Conservation (phyloP, 1,140 invertebrate genomes). For the Drosophila jambulina region DNA sequence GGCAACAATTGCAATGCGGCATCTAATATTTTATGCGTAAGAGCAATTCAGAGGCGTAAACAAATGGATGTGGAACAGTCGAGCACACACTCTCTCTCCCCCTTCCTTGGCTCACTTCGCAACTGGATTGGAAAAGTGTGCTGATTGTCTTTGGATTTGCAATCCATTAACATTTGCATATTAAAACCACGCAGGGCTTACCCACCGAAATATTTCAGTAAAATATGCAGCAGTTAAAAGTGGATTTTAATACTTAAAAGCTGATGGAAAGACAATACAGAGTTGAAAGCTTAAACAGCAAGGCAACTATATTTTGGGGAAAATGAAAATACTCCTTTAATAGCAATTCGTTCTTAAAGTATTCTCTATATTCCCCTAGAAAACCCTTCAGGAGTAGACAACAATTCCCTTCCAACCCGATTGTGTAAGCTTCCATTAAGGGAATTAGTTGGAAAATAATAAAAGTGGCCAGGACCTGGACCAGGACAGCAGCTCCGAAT, state of each 20-base stretch:
- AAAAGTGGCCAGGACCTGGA: conserved; percentile 28
- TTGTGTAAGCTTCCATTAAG: conserved; percentile 79
- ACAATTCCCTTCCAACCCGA: conserved; percentile 35
- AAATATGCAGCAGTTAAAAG: conserved; percentile 5
- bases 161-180: conserved; percentile 44
- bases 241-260: conserved; percentile 16
- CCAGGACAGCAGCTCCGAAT: conserved; percentile 38
- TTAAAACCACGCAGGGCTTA: conserved; percentile 9
- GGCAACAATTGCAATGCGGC: conserved; percentile 78
- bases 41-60: conserved; percentile 40
- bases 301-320: background rate
- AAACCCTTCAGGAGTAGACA: background rate
- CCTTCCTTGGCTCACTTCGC: conserved; percentile 6
- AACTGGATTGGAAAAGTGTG: conserved; percentile 19
- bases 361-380: background rate
- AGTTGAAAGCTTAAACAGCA: background rate
- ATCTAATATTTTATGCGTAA: conserved; percentile 83
- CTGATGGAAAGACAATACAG: background rate
- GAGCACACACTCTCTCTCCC: conserved; percentile 12
- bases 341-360: background rate
- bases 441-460: conserved; percentile 75
- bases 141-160: conserved; percentile 28
- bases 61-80: conserved; percentile 45
- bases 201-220: conserved; percentile 7
- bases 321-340: background rate